Evolutionary conservation across 2,888 invertebrate genomes (phyloP), one percentile per base, ranked within the genome.

Genomic region (Psylliodes chrysocephalus): DNA sequence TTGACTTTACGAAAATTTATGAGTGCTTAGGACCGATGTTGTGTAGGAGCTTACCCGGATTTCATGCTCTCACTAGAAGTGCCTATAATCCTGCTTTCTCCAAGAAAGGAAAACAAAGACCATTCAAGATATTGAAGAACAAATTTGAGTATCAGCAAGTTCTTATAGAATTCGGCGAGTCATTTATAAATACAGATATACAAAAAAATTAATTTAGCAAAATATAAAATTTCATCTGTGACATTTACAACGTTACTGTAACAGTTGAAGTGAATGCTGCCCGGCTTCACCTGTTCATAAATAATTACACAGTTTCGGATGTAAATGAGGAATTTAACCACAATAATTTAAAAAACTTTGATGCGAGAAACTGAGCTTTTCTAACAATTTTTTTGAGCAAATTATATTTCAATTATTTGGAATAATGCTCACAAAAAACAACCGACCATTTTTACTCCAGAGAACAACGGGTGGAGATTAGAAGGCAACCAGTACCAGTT

Each of bases 351-450:
- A n/a, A n/a, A n/a, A n/a, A n/a, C n/a, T n/a, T n/a, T n/a, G n/a
- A n/a, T n/a, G n/a, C n/a, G n/a, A n/a, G n/a, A n/a, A n/a, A 53
- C 49, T 18, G 70, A 69, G 42, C 54, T 71, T 8, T 52, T 53
- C 4, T 68, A 67, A 56, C 70, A 71, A 62, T 70, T 66, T 60
- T 56, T 67, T 15, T 57, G 70, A 66, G 69, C 63, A n/a, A 63
- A 60, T 42, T 68, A 70, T 49, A 67, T 71, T 52, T 25, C 64
- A 8, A 63, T 59, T 28, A 61, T 70, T 28, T n/a, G n/a, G n/a
- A n/a, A n/a, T n/a, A n/a, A n/a, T n/a, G n/a, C n/a, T n/a, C n/a
- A n/a, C n/a, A n/a, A n/a, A n/a, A n/a, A n/a, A n/a, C n/a, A n/a
- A n/a, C n/a, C n/a, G n/a, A n/a, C n/a, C n/a, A n/a, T n/a, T n/a